phyloP scores from a whole-genome alignment of 1,140 invertebrate genomes.

The Hestina assimilis region DNA sequence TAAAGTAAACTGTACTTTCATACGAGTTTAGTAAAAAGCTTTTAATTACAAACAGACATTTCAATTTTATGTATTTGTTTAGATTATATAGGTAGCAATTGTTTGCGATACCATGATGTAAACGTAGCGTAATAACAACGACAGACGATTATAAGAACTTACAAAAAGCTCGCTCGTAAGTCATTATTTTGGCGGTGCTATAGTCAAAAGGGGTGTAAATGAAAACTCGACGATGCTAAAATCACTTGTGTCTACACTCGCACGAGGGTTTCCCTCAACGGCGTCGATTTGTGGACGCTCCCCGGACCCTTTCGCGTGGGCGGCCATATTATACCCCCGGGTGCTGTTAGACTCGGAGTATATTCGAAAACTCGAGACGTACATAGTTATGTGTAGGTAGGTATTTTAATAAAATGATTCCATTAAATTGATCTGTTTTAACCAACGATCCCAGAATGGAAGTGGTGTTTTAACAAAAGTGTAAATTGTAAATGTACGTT shows the following conservation, averaged over 20 bases:
- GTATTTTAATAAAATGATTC: too few species aligned
- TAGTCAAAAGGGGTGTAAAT: constrained; percentile 11
- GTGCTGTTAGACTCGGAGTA: constrained; percentile 16
- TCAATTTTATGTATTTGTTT: too few species aligned
- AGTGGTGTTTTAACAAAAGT: too few species aligned
- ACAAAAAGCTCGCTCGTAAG: background rate
- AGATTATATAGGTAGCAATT: too few species aligned
- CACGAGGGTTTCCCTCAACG: constrained; percentile 11
- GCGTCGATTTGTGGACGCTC: constrained; percentile 7
- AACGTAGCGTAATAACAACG: too few species aligned
- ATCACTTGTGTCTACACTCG: constrained; percentile 18
- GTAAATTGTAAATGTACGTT: too few species aligned
- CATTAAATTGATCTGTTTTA: too few species aligned
- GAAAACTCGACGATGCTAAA: constrained; percentile 13
- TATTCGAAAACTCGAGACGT: constrained; percentile 11
- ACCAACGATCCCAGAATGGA: too few species aligned
- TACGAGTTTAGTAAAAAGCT: too few species aligned
- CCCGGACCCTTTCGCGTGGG: constrained; percentile 10
- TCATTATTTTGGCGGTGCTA: constrained; percentile 13
- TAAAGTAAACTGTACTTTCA: too few species aligned
- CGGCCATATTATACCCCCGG: constrained; percentile 16
- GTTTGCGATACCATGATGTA: too few species aligned
- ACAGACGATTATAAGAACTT: background rate
- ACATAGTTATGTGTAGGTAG: background rate
- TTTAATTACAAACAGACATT: too few species aligned